These are phyloP conservation scores for Sinodicranocentrus sp. DNA, from an alignment of 2,888 invertebrate species.

Conservation along the genomic window DNA sequence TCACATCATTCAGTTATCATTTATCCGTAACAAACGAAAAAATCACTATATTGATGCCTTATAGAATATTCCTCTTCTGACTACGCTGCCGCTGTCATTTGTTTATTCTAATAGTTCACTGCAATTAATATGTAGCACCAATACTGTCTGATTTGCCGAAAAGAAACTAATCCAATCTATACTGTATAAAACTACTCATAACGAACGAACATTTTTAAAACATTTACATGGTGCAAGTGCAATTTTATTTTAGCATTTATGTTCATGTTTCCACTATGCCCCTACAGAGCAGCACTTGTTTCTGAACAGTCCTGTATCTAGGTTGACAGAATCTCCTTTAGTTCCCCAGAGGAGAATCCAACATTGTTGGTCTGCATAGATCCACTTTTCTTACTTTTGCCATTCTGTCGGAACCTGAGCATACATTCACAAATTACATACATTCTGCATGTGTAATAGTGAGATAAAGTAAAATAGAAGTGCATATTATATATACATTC, in stretches of 20 bases:
- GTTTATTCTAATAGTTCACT: not conserved
- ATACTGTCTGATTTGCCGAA: not conserved
- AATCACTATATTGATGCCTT: too few relatives aligned
- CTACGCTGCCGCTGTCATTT: too few relatives aligned
- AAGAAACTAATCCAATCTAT: not conserved
- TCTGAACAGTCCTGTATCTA: conserved; percentile 31
- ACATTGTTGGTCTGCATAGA: not conserved
- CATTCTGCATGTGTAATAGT: not conserved
- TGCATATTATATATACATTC: not conserved
- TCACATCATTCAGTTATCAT: too few relatives aligned
- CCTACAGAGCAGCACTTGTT: not conserved
- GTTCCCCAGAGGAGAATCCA: conserved; percentile 2
- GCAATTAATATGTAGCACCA: not conserved
- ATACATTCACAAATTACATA: not conserved
- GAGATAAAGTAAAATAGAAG: not conserved
- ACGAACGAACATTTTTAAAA: not conserved
- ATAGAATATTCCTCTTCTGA: too few relatives aligned
- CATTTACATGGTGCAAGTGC: not conserved
- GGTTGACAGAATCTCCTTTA: conserved; percentile 35
- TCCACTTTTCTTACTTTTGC: not conserved
- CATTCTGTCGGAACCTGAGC: too few relatives aligned
- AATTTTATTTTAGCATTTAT: not conserved
- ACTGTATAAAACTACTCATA: not conserved
- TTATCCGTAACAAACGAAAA: too few relatives aligned
- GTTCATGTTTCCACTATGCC: too few relatives aligned